Base-by-base conservation (phyloP, 2,888 invertebrate genomes). In the Nemoura dubitans region DNA sequence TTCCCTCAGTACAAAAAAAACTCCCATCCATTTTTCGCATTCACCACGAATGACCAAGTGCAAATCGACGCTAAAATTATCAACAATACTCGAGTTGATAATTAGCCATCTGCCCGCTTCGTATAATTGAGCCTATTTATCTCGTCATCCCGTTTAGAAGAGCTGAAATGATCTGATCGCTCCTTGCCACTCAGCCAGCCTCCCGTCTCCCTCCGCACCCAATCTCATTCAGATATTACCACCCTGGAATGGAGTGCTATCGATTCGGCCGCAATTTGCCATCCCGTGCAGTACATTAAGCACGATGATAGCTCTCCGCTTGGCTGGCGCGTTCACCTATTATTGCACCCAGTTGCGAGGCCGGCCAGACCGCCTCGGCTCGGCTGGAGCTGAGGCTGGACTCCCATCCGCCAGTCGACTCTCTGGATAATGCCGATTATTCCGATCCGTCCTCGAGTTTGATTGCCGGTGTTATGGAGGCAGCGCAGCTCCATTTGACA, bases 251-350 rank as follows among this genome's bases (percentile, higher is more conserved):
- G 84, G 84, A 84, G 84, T 84, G 84, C 76, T 84, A 84, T 84
- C 84, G 84, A 84, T 84, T 76, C 76, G 16, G 6, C 83, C 80
- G 83, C 78, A 87, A 87, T 83, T 87, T 87, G 85, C 85, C 85
- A 85, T 87, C 85, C 43, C 83, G 85, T 87, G 80, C 87, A 87
- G 76, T 87, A 87, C 87, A 85, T 87, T 87, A 87, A 85, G 43
- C 82, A 76, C 82, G 83, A 85, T 87, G 87, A 83, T 87, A 59
- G 84, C 76, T 25, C 59, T 28, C 21, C 84, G 84, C 84, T 84
- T 30, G 28, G 76, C 14, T 59, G 14, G 36, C 27, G 76, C 76
- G 21, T 25, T 21, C n/a, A 76, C 76, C 84, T 84, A 84, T 84
- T 59, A 84, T 76, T 84, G 84, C 84, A 84, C 28, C 59, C 42